Evolutionary conservation across 2,113 vertebrate species (phyloP).

Genomic region (Calidris pugnax): DNA sequence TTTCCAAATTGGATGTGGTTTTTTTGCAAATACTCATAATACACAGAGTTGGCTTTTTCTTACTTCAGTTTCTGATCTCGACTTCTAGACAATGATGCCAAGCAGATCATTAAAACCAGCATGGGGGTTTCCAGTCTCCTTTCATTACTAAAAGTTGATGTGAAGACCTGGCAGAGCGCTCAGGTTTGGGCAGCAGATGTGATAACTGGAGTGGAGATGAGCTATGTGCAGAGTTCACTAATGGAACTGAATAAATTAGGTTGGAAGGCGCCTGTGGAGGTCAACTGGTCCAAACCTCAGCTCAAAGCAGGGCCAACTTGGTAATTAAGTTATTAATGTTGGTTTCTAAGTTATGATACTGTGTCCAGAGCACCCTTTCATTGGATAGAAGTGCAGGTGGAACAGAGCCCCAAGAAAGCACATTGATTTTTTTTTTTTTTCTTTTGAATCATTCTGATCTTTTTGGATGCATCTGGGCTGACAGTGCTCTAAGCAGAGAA

Average conservation of each 20-base stretch:
- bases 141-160: background rate
- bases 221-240: background rate
- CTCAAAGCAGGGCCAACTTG: background rate
- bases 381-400: background rate
- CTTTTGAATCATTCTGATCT: background rate
- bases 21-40: background rate
- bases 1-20: background rate
- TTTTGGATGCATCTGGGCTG: background rate
- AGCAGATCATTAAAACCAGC: background rate
- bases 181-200: background rate
- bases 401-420: background rate
- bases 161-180: background rate
- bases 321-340: background rate
- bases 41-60: background rate
- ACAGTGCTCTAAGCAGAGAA: background rate
- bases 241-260: background rate
- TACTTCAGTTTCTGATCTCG: background rate
- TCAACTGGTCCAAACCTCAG: background rate
- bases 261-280: background rate
- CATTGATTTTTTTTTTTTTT: background rate
- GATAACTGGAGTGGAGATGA: background rate
- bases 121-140: background rate
- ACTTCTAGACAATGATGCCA: background rate
- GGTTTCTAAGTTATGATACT: background rate
- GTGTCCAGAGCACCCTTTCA: accelerated